A percentile compares a stretch with the other conserved stretches of the same genome.
Evolutionary conservation across 2,888 invertebrate species (phyloP).

Genomic region (Cantharis rustica): DNA sequence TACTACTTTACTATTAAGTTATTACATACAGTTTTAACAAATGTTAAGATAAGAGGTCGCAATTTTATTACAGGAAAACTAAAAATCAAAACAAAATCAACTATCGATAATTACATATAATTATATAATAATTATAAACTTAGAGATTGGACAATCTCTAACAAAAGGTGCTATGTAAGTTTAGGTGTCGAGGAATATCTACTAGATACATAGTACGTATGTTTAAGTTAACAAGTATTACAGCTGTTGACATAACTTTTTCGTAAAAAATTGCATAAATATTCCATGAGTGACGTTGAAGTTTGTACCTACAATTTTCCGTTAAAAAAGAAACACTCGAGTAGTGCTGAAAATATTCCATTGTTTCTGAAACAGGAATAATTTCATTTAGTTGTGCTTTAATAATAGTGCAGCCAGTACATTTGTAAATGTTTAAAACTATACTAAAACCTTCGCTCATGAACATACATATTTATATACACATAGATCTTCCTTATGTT

Average conservation of each 20-base stretch:
- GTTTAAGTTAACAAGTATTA: not conserved
- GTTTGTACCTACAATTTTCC: not conserved
- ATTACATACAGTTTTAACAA: not conserved
- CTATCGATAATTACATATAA: not conserved
- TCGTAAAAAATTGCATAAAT: not conserved
- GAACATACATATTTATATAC: no score
- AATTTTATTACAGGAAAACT: not conserved
- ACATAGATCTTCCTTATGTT: no score
- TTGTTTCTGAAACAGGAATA: not conserved
- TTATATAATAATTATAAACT: no score
- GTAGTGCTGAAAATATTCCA: not conserved
- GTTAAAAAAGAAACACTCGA: not conserved
- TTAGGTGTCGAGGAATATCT: not conserved
- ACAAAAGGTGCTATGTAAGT: not conserved
- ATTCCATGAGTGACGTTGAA: not conserved
- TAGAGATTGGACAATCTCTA: not conserved
- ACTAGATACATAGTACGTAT: not conserved
- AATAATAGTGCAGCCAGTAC: no score
- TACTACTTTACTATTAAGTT: not conserved
- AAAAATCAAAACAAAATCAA: not conserved
- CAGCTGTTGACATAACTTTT: not conserved
- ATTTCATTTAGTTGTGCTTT: not conserved
- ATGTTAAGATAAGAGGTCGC: not conserved
- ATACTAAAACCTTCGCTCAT: no score
- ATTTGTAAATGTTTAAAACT: no score